Evolutionary conservation across 2,888 invertebrate species (phyloP), one percentile per base, ranked within the genome.

Genomic region (Drosophila bunnanda): DNA sequence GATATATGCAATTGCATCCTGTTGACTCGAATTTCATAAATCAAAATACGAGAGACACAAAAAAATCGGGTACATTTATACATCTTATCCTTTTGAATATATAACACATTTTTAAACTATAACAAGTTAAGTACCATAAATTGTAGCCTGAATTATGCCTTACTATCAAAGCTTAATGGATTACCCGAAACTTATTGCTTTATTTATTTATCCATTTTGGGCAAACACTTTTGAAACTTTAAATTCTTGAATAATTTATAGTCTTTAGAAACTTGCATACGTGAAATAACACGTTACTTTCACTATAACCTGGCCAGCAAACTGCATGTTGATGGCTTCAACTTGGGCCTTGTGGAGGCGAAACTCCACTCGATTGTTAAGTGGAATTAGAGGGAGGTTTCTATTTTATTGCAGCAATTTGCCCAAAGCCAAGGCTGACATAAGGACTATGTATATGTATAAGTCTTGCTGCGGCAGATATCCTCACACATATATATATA

Each of bases 331-430:
- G 17, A 41, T 41, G 56, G 60, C 38, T 39, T 46, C 22, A 15
- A 32, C 30, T 13, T 20, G 22, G 36, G 15, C 44, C n/a, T 22
- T n/a, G 9, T 15, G 44, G n/a, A 17, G 20, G 48, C 38, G 8
- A 39, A 39, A 20, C 44, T 36, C 34, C 48, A 46, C 50, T 50
- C 36, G 54, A 54, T 54, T 66, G 64, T 64, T 53, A 53, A 64
- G 64, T 44, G 52, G 52, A 53, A 44, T 66, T 64, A 66, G 36
- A 22, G 52, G 41, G 54, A 67, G 66, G n/a, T 39, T 28, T 65
- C 65, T 48, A 67, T 67, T 67, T 67, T 38, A 67, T 68, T 67
- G 56, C 46, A n/a, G 66, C 66, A 66, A 54, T 67, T 67, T 66
- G 32, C 46, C 17, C n/a, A 46, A 48, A 67, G 66, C 66, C 54